Percentiles rank a stretch among this genome's conserved stretches.
Evolutionary conservation across 2,888 invertebrate species (phyloP).

Genomic region (Exephanes ischioxanthus): DNA sequence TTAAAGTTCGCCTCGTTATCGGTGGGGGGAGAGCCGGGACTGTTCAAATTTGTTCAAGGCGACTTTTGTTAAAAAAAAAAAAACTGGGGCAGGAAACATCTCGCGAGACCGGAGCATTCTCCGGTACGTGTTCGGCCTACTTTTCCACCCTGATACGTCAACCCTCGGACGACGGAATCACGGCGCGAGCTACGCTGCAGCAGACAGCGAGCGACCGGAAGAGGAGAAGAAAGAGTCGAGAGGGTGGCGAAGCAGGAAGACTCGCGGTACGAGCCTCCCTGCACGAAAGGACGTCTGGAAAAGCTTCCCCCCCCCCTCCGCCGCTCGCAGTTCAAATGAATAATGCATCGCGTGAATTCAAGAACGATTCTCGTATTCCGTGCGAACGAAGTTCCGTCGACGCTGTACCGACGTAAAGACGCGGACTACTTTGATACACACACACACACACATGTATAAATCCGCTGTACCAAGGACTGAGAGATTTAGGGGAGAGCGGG

Average conservation of each 20-base stretch:
- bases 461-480: conserved; percentile 3
- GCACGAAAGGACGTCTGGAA: conserved; percentile 40
- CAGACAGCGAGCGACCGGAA: background rate
- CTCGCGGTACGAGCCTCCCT: conserved; percentile 49
- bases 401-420: conserved; percentile 20
- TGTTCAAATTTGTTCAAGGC: background rate
- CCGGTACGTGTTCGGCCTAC: conserved; percentile 39
- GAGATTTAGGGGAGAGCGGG: too few species aligned
- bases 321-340: conserved; percentile 62
- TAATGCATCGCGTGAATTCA: conserved; percentile 69
- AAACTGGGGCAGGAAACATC: background rate
- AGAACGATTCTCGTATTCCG: conserved; percentile 68
- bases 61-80: background rate
- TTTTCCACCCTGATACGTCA: conserved; percentile 43
- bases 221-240: conserved; percentile 4
- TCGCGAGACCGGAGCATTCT: background rate
- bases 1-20: background rate
- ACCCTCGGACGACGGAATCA: conserved; percentile 29
- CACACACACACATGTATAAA: conserved; percentile 1
- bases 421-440: conserved; percentile 22
- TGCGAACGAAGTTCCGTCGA: conserved; percentile 55
- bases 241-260: conserved; percentile 43
- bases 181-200: background rate
- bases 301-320: conserved; percentile 20
- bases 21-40: background rate